Evolutionary conservation across 2,797 vertebrate species (phyloP).

Genomic region (Betta splendens): DNA sequence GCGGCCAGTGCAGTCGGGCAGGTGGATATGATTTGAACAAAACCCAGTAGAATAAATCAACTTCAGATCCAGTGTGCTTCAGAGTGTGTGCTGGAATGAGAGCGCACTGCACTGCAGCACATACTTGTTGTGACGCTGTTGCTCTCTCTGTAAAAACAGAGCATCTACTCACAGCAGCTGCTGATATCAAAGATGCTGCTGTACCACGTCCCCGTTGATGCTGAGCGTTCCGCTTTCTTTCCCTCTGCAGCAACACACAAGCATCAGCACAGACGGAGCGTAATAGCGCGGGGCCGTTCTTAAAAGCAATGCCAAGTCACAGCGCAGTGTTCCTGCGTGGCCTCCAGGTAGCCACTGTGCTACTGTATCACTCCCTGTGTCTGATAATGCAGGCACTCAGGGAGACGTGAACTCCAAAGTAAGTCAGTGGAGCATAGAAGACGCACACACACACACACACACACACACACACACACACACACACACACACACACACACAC

Average conservation of each 20-base stretch:
- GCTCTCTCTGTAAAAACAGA: too few species aligned
- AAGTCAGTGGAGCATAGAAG: conserved; percentile 78
- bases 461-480: conserved; percentile 26
- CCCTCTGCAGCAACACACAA: conserved; percentile 12
- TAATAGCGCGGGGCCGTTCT: conserved; percentile 28
- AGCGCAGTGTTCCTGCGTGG: conserved; percentile 44
- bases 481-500: conserved; percentile 11
- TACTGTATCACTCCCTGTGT: conserved; percentile 37
- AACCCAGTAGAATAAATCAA: not conserved
- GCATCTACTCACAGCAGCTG: too few species aligned
- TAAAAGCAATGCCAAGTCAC: conserved; percentile 29
- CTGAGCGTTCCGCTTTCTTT: not conserved
- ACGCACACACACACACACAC: conserved; percentile 34
- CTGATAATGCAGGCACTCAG: conserved; percentile 57
- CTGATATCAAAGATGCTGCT: conserved; percentile 2
- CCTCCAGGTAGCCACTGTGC: conserved; percentile 58
- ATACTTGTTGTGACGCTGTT: conserved; percentile 20
- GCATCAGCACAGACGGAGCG: conserved; percentile 12
- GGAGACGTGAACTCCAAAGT: conserved; percentile 66
- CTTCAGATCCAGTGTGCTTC: conserved; percentile 5
- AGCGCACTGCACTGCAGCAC: conserved; percentile 5
- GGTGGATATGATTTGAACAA: conserved; percentile 2
- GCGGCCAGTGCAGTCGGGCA: not conserved
- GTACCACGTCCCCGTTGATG: not conserved
- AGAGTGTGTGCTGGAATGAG: conserved; percentile 5